Conservation (phyloP, 2,113 vertebrate genomes). For the Turnix velox region DNA sequence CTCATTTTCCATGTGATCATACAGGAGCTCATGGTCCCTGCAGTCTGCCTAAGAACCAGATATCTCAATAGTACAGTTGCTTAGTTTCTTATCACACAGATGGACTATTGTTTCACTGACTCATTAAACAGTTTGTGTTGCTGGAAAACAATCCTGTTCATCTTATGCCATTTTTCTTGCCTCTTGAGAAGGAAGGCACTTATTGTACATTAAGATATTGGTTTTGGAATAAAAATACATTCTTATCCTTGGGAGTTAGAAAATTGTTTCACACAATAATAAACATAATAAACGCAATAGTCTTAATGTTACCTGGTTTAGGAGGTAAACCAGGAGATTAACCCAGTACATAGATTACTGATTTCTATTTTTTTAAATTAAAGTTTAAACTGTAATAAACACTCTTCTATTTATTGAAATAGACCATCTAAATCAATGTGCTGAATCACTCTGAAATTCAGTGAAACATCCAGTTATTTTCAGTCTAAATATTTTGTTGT, state of each 20-base stretch:
- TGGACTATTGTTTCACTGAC: background rate
- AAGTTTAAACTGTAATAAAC: background rate
- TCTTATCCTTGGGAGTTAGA: background rate
- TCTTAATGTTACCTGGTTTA: too few relatives aligned
- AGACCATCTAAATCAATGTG: background rate
- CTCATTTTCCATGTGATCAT: background rate
- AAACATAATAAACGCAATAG: background rate
- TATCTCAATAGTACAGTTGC: background rate
- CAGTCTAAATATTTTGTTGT: background rate
- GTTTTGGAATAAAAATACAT: background rate
- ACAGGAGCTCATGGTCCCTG: accelerated
- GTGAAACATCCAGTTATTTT: background rate
- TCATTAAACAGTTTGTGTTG: background rate
- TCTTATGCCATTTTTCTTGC: background rate
- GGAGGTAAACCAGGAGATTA: too few relatives aligned
- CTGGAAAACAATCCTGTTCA: background rate
- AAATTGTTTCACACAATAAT: background rate
- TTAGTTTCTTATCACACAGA: background rate
- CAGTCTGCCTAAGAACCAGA: background rate
- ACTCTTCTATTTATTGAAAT: background rate
- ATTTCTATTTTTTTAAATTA: background rate
- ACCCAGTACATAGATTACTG: background rate
- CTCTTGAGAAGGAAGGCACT: accelerated
- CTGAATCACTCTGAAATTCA: background rate
- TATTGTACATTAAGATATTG: background rate